A percentile compares a stretch with the other conserved stretches of the same genome.
phyloP scores from a whole-genome alignment of 2,113 vertebrate genomes.

The Psilopogon haemacephalus region DNA sequence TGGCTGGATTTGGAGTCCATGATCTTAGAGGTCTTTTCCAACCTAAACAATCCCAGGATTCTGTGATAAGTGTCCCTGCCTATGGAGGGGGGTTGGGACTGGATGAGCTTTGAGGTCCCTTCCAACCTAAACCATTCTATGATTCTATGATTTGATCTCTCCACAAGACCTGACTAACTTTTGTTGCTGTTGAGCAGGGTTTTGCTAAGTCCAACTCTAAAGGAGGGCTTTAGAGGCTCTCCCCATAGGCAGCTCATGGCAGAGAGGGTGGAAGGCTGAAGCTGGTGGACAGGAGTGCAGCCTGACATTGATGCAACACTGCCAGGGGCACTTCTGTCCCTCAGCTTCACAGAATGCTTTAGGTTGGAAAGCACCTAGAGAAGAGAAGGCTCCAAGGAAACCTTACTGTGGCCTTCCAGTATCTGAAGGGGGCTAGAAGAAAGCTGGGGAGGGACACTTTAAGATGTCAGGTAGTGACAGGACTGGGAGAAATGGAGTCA shows the following conservation, averaged over 20 bases:
- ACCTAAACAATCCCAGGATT: background rate
- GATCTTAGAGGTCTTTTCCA: background rate
- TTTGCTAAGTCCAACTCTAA: background rate
- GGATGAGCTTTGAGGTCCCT: background rate
- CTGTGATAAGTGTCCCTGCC: too few species aligned
- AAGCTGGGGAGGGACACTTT: too few species aligned
- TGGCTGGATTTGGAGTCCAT: background rate
- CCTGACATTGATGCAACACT: background rate
- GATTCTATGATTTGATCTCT: background rate
- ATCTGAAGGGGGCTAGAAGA: too few species aligned
- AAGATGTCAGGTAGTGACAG: too few species aligned
- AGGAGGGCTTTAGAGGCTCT: background rate
- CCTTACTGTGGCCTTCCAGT: too few species aligned
- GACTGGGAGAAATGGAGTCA: too few species aligned
- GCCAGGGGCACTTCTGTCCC: background rate
- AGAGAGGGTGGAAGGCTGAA: background rate
- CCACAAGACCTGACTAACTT: background rate
- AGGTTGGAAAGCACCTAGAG: too few species aligned
- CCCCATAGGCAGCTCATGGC: accelerated
- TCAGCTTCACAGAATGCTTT: too few species aligned
- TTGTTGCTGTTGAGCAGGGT: background rate
- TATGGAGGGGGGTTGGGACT: too few species aligned
- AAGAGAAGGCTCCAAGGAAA: too few species aligned
- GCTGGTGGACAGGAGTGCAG: background rate
- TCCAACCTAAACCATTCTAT: background rate